Conservation (phyloP, 2,113 vertebrate species). For the Agelaius phoeniceus region DNA sequence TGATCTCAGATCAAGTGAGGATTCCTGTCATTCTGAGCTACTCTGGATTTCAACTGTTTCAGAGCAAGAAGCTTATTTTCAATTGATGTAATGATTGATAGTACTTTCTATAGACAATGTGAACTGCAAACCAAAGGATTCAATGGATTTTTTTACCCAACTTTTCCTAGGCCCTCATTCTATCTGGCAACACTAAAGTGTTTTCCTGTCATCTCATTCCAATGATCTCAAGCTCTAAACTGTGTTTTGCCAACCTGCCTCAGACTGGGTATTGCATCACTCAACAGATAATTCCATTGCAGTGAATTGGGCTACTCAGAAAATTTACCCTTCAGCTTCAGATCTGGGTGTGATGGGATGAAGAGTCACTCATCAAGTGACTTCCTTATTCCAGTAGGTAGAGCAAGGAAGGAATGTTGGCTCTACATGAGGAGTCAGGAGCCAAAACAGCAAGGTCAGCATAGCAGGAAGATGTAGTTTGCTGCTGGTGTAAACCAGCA, state of each 20-base stretch:
- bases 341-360: neutral
- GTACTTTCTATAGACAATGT: neutral
- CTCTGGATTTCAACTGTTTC: neutral
- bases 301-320: neutral
- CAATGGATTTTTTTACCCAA: neutral
- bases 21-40: neutral
- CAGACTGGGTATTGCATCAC: neutral
- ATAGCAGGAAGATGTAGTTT: constrained; percentile 18
- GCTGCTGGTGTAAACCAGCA: neutral
- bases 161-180: neutral
- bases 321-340: neutral
- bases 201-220: neutral
- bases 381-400: constrained; percentile 12
- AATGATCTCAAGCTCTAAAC: neutral
- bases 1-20: neutral
- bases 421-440: neutral
- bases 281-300: neutral
- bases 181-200: neutral
- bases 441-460: constrained; percentile 19
- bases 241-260: neutral
- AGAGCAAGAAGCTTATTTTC: neutral
- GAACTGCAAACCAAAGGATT: neutral
- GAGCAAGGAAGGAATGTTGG: neutral
- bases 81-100: neutral
- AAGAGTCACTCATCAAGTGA: constrained; percentile 2